Base-by-base conservation (phyloP, 2,113 vertebrate species). In the Rafetus swinhoei region DNA sequence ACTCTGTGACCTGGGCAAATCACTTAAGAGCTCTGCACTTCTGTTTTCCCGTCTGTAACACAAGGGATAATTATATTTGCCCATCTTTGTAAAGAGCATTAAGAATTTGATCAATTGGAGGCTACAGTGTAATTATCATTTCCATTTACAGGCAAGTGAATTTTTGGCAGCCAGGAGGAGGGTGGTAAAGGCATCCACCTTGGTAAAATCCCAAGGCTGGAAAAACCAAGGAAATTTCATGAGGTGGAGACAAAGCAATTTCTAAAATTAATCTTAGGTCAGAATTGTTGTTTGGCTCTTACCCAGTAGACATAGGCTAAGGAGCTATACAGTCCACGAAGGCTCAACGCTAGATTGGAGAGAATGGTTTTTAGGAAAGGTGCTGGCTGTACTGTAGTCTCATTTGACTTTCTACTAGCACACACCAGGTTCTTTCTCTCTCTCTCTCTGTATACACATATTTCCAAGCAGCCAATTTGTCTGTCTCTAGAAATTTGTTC, bases 401-500 rank as follows among this genome's bases (percentile, higher is more conserved):
- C 87, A 86, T 72, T 88, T 92, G 87, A 82, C 59, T 85, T 82
- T 90, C 55, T 84, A 81, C 92, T 90, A 89, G 92, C 88, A 93
- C 85, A 72, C 13, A n/a, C 87, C 96, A 95, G 93, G 82, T 93
- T 97, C 94, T 85, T 79, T 9, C 8, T 69, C 16, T 69, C 45
- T 45, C 45, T 45, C 5, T 45, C 45, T 45, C 45, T 45, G 59
- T 62, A 93, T 89, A 56, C 45, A 45, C 86, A 1, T 32, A 96
- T 94, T 95, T 97, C 91, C 89, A 96, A 91, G 94, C 97, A 96
- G 95, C 74, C 93, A 95, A 89, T 95, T 95, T 95, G 86, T 92
- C 94, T 96, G 96, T 90, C 92, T 97, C 96, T 52, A 90, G 96
- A 90, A 95, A 97, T 89, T 90, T 96, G 95, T 93, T 97, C 95